Evolutionary conservation across 1,140 invertebrate species (phyloP), one percentile per base, ranked within the genome.

Genomic region (Psilanteris sp.): DNA sequence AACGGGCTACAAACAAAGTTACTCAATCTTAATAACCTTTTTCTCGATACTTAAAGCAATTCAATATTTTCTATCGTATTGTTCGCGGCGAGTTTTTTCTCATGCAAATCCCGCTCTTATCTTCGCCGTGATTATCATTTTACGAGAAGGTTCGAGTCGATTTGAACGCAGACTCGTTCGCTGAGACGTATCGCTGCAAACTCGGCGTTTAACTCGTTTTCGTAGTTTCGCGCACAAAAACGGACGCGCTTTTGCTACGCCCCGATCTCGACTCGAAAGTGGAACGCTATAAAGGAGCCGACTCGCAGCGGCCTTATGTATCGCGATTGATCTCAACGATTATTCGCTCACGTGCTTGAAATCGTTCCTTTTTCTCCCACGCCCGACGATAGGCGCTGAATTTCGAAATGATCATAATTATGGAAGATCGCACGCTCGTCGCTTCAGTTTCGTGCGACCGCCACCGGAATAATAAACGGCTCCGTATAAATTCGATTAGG

Each of bases 201-300:
- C 24, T 20, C 18, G 5, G 11, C 14, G n/a, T 13, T 26, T 15
- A 6, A n/a, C 24, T 34, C 11, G 29, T 54, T 54, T 52, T 43
- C 27, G 20, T 32, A 34, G 43, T 41, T 36, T 44, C 8, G 46
- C 26, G 32, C n/a, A 22, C 39, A 67, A 67, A 54, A 67, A 48
- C 39, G 26, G 48, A 67, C 39, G 48, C 48, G 39, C 62, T 44
- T 67, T 46, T 81, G 83, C 85, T 85, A 87, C 85, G 83, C 85
- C 85, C 85, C 79, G 83, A 86, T 86, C 82, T 41, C 83, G 83
- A 86, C 85, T 81, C 85, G 86, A 88, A 88, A 88, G 87, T 88
- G 82, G 87, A 87, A 88, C 87, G 85, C 81, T 85, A 83, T 85
- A 85, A 87, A 87, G 82, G 78, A 86, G 84, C 83, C 84, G 79